A percentile compares a stretch with the other conserved stretches of the same genome.
Evolutionary conservation across 2,113 vertebrate species (phyloP).

Genomic region (Nannospalax galili): DNA sequence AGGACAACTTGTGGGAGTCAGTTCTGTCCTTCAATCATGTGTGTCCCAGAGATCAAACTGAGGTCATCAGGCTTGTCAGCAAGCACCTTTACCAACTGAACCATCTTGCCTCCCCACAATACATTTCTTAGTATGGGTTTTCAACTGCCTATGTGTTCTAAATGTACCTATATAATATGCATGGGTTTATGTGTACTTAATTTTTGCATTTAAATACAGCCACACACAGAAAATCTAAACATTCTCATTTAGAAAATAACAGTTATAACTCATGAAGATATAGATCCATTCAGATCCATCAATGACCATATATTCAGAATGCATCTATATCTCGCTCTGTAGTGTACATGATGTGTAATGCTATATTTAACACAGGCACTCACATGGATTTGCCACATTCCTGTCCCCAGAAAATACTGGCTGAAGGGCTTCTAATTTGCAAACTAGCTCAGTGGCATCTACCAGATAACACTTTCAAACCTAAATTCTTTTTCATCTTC

Average conservation of each 20-base stretch:
- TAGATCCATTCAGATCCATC: neutral
- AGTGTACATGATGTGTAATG: neutral
- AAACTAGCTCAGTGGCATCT: fast-evolving
- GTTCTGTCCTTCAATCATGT: neutral
- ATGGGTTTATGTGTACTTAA: fast-evolving
- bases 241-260: neutral
- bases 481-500: neutral
- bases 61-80: neutral
- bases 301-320: too few species aligned
- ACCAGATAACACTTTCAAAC: too few species aligned
- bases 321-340: fast-evolving
- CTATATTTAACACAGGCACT: neutral
- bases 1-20: too few species aligned
- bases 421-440: too few species aligned
- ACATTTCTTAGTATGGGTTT: neutral
- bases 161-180: neutral
- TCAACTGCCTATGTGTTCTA: neutral
- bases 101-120: neutral
- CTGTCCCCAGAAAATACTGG: neutral
- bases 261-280: neutral
- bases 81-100: neutral
- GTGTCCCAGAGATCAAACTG: neutral
- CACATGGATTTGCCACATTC: too few species aligned
- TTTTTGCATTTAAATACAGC: neutral
- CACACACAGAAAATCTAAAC: neutral